Evolutionary conservation across 2,888 invertebrate genomes (phyloP).

Genomic region (Scrobipalpa atriplicella): DNA sequence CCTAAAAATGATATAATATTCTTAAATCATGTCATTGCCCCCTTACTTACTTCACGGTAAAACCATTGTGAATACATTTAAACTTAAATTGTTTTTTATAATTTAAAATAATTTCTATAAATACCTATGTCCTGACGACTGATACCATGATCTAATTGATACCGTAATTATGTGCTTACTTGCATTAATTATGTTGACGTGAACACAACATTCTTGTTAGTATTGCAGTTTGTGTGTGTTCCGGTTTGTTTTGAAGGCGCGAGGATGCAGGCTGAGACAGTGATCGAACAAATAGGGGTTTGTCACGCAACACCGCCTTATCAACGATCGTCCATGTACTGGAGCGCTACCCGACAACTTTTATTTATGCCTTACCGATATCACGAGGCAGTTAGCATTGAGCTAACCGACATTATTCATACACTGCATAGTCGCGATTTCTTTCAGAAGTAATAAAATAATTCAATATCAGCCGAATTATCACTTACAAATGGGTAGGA

Average conservation of each 20-base stretch:
- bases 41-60: too few relatives aligned
- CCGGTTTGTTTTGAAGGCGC: conserved; percentile 65
- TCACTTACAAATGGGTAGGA: too few relatives aligned
- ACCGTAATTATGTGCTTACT: too few relatives aligned
- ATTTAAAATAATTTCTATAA: too few relatives aligned
- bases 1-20: too few relatives aligned
- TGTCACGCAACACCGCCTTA: conserved; percentile 76
- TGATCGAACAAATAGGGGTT: conserved; percentile 79
- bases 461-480: too few relatives aligned
- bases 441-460: too few relatives aligned
- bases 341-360: conserved; percentile 66
- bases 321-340: conserved; percentile 72
- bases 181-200: not conserved
- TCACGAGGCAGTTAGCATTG: conserved; percentile 69
- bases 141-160: too few relatives aligned
- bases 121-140: too few relatives aligned
- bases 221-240: conserved; percentile 62
- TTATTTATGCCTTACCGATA: conserved; percentile 77
- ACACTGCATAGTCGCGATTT: conserved; percentile 23
- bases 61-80: too few relatives aligned
- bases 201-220: not conserved
- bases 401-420: conserved; percentile 61
- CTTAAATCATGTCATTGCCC: too few relatives aligned
- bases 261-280: conserved; percentile 74
- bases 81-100: too few relatives aligned